Conservation (phyloP, 1,140 invertebrate species). For the Panagrolaimus sp. region DNA sequence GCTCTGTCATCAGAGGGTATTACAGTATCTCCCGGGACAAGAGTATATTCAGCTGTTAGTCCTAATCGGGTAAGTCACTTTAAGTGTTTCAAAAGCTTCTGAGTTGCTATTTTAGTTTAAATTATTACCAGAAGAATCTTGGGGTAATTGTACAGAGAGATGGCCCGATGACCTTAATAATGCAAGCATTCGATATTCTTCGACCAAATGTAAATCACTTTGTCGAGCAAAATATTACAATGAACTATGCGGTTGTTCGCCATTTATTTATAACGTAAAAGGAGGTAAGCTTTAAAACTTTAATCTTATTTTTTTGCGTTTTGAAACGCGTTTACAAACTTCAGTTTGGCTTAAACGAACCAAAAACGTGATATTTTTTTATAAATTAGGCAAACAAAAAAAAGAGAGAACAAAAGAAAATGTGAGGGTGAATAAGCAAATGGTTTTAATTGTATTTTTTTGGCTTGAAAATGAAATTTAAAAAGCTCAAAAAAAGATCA, state of each 20-base stretch:
- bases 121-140: slow-evolving; percentile 34
- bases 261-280: slow-evolving; percentile 51
- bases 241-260: slow-evolving; percentile 47
- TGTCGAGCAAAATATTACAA: slow-evolving; percentile 50
- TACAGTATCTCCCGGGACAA: slow-evolving; percentile 47
- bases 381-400: too few species aligned
- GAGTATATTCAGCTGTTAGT: slow-evolving; percentile 50
- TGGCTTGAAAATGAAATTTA: too few species aligned
- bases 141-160: slow-evolving; percentile 51
- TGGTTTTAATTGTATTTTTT: too few species aligned
- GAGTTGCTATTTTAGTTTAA: slow-evolving; percentile 42
- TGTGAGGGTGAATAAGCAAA: too few species aligned
- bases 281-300: slow-evolving; percentile 18
- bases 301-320: too few species aligned
- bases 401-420: too few species aligned
- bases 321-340: too few species aligned
- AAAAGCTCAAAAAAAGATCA: too few species aligned
- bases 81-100: background rate
- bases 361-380: too few species aligned
- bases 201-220: slow-evolving; percentile 45
- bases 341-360: too few species aligned
- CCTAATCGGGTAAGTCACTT: slow-evolving; percentile 38
- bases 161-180: slow-evolving; percentile 40
- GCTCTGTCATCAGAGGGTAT: slow-evolving; percentile 53
- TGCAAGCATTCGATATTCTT: slow-evolving; percentile 35